Conservation (phyloP, 2,888 invertebrate species). For the Agrochola macilenta region DNA sequence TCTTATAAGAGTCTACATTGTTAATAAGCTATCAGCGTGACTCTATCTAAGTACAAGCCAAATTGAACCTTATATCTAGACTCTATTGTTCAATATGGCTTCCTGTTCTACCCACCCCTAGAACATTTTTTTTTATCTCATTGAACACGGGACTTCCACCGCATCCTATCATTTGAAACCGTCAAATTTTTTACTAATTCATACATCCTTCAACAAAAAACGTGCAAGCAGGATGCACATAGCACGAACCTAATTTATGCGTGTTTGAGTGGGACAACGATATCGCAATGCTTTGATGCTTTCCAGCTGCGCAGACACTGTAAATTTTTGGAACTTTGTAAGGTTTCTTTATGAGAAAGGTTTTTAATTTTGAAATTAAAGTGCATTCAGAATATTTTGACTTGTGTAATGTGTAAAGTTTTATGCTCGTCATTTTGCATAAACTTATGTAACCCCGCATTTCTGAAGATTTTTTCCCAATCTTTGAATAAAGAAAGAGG, state of each 20-base stretch:
- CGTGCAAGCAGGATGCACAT: conserved; percentile 68
- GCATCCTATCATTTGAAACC: conserved; percentile 65
- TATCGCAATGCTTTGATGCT: conserved; percentile 42
- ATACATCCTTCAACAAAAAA: conserved; percentile 73
- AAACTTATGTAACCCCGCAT: neutral
- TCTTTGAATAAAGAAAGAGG: neutral
- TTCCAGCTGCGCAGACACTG: conserved; percentile 63
- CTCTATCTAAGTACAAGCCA: neutral
- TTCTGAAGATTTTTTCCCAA: neutral
- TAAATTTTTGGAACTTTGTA: conserved; percentile 42
- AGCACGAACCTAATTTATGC: conserved; percentile 67
- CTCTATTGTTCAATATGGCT: neutral
- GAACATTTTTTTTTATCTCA: conserved; percentile 24
- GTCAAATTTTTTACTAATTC: conserved; percentile 69
- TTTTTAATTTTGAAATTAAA: neutral
- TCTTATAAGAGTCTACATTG: neutral
- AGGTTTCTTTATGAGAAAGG: conserved; percentile 38
- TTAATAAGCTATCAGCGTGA: neutral
- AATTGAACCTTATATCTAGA: conserved; percentile 7
- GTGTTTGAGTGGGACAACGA: conserved; percentile 69
- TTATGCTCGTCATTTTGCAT: neutral
- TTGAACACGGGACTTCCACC: conserved; percentile 40
- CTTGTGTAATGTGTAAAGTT: neutral
- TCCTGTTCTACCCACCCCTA: conserved; percentile 28
- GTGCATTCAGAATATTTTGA: no score